A percentile compares a stretch with the other conserved stretches of the same genome.
phyloP scores from a whole-genome alignment of 2,113 vertebrate genomes.

The Martes martes region DNA sequence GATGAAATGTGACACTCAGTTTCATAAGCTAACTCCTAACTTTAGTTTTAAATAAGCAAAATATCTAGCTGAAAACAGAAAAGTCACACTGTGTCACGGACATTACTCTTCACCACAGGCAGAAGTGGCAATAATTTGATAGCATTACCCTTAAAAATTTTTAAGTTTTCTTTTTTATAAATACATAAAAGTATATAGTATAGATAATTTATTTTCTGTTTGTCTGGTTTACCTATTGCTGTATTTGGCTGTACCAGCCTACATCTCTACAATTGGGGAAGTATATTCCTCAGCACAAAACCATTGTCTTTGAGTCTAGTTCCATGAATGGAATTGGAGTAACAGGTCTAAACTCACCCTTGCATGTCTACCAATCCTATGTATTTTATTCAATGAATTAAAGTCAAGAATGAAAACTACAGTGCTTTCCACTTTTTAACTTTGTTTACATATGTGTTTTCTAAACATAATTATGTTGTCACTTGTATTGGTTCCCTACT shows the following conservation, averaged over 20 bases:
- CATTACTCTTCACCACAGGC: background rate
- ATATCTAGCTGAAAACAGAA: background rate
- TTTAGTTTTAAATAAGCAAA: background rate
- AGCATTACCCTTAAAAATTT: background rate
- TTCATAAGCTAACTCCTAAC: accelerated
- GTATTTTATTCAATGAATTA: background rate
- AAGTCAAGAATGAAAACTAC: background rate
- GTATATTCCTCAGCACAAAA: background rate
- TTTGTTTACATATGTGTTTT: background rate
- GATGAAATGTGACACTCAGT: accelerated
- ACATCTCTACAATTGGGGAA: background rate
- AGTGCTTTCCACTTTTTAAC: background rate
- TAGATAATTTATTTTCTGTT: background rate
- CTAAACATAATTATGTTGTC: background rate
- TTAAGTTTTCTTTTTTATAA: background rate
- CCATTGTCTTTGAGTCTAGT: background rate
- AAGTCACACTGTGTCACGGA: accelerated
- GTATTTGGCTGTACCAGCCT: background rate
- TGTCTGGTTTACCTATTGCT: background rate
- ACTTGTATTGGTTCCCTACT: background rate
- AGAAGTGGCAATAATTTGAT: too few relatives aligned
- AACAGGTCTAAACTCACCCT: background rate
- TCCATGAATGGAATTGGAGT: background rate
- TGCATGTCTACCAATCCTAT: background rate
- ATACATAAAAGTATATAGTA: background rate